These are phyloP conservation scores for Myotis pilosus DNA, from an alignment of 2,797 vertebrate genomes.

Conservation along the genomic window DNA sequence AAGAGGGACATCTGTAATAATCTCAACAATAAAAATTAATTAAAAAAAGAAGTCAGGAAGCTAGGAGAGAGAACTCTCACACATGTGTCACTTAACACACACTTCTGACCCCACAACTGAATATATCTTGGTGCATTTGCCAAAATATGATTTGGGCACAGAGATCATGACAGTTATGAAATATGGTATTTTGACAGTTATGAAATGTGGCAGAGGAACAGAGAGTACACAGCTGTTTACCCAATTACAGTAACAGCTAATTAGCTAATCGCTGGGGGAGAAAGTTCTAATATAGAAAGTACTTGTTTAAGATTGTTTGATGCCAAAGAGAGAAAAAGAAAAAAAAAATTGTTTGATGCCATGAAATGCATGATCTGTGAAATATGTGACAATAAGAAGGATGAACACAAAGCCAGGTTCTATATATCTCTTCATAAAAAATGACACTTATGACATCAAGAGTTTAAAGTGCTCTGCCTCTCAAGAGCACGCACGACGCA, in stretches of 20 bases:
- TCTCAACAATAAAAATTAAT: too few species aligned
- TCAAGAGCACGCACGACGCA: not conserved
- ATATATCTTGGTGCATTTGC: not conserved
- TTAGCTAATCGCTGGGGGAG: not conserved
- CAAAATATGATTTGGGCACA: not conserved
- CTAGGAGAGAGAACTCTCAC: not conserved
- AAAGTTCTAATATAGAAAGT: not conserved
- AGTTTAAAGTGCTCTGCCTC: not conserved
- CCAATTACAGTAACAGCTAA: not conserved
- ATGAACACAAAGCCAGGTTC: not conserved
- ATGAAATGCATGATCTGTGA: not conserved
- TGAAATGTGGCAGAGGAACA: not conserved
- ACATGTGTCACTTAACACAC: not conserved
- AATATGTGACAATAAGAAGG: not conserved
- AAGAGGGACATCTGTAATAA: too few species aligned
- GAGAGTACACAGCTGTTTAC: not conserved
- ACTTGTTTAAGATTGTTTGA: not conserved
- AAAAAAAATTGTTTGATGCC: not conserved
- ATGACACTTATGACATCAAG: not conserved
- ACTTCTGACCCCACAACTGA: not conserved
- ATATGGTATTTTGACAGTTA: not conserved
- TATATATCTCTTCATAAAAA: not conserved
- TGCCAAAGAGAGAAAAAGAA: not conserved
- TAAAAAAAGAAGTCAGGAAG: not conserved
- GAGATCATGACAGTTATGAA: not conserved